A percentile compares a stretch with the other conserved stretches of the same genome.
Evolutionary conservation across 1,140 invertebrate genomes (phyloP).

Genomic region (Dendrolimus punctatus): DNA sequence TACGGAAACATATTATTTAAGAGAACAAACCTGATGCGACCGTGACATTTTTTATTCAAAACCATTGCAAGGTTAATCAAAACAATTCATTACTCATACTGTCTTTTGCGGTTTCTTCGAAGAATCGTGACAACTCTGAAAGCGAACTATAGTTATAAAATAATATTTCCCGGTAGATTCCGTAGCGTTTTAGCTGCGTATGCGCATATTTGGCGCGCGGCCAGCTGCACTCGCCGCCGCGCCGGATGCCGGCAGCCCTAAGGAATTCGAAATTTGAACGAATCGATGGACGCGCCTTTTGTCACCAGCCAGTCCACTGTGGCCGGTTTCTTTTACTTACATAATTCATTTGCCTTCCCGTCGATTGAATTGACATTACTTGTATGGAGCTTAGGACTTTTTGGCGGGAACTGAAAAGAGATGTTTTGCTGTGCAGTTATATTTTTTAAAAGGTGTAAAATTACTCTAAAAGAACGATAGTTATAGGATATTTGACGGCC

Average conservation of each 20-base stretch:
- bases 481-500: too few species aligned
- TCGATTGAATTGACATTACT: too few species aligned
- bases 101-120: not conserved
- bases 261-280: conserved; percentile 30
- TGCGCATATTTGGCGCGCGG: conserved; percentile 44
- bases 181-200: conserved; percentile 42
- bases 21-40: conserved; percentile 9
- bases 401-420: too few species aligned
- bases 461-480: too few species aligned
- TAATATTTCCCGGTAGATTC: conserved; percentile 39
- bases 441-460: too few species aligned
- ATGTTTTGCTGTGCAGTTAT: too few species aligned
- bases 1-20: conserved; percentile 1
- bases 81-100: not conserved
- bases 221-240: conserved; percentile 54
- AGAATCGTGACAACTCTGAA: conserved; percentile 3
- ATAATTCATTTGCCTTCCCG: too few species aligned
- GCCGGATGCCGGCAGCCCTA: conserved; percentile 39
- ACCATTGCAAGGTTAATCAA: conserved; percentile 21
- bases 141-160: conserved; percentile 1
- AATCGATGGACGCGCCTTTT: not conserved
- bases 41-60: conserved; percentile 26
- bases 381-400: too few species aligned
- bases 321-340: too few species aligned
- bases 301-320: not conserved